Conservation (phyloP, 2,797 vertebrate genomes). For the Tapirus indicus region DNA sequence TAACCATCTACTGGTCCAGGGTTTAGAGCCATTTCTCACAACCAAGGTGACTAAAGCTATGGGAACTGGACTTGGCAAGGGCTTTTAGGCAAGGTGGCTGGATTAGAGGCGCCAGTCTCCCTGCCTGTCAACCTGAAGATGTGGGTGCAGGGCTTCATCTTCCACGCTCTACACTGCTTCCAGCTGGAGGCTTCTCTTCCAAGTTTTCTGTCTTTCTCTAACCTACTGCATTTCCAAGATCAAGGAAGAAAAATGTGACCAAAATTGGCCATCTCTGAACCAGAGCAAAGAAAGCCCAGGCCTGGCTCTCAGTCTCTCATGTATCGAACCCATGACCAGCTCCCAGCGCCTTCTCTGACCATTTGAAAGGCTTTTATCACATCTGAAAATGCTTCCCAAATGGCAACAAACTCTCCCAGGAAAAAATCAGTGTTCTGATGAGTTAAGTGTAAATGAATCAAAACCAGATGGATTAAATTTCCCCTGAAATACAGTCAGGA, state of each 20-base stretch:
- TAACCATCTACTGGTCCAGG: not conserved
- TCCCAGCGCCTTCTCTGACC: constrained; percentile 5
- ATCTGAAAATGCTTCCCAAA: constrained; percentile 74
- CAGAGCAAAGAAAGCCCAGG: not conserved
- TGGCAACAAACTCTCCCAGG: constrained; percentile 56
- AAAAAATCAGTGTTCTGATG: constrained; percentile 61
- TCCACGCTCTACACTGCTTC: not conserved
- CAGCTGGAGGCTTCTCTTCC: not conserved
- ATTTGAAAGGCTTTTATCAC: constrained; percentile 65
- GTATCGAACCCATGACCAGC: not conserved
- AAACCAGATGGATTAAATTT: constrained; percentile 76
- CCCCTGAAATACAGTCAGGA: constrained; percentile 62
- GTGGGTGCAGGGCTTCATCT: too few relatives aligned
- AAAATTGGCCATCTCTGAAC: not conserved
- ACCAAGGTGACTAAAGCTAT: not conserved
- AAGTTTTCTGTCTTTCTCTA: not conserved
- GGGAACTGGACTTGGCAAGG: rapidly evolving
- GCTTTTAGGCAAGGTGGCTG: rapidly evolving
- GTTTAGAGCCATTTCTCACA: not conserved
- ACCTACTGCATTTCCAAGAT: not conserved
- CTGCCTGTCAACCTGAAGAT: not conserved
- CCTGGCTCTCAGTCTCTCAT: not conserved
- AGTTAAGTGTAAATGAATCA: constrained; percentile 80
- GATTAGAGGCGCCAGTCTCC: not conserved
- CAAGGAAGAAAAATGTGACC: not conserved